phyloP scores from a whole-genome alignment of 2,113 vertebrate genomes.

The Cricetomys ansorgei region DNA sequence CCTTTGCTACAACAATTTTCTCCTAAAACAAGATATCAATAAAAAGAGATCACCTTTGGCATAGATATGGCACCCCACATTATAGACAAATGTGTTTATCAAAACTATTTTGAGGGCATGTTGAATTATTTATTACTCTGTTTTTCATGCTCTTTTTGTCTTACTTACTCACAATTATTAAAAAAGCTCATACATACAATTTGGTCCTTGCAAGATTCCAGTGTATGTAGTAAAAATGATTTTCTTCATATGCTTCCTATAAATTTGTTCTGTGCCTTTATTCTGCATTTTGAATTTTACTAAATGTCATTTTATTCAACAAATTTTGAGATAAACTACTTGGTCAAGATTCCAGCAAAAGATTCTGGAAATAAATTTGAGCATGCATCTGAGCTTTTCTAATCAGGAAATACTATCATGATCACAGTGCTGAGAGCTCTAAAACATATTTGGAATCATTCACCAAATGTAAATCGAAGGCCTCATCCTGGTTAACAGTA shows the following conservation, averaged over 20 bases:
- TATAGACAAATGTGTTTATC: slow-evolving; percentile 60
- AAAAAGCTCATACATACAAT: not conserved
- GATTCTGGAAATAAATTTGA: not conserved
- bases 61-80: slow-evolving; percentile 23
- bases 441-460: not conserved
- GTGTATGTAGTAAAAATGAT: not conserved
- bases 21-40: slow-evolving; percentile 66
- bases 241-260: not conserved
- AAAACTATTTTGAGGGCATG: slow-evolving; percentile 62
- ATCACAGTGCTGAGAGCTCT: slow-evolving; percentile 3
- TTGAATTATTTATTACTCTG: slow-evolving; percentile 70
- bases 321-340: slow-evolving; percentile 21
- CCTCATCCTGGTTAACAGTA: not conserved
- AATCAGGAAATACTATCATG: not conserved
- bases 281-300: slow-evolving; percentile 44
- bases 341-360: not conserved
- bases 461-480: not conserved
- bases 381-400: not conserved
- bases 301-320: not conserved
- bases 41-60: slow-evolving; percentile 60
- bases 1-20: slow-evolving; percentile 67
- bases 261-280: not conserved
- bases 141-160: not conserved
- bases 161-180: slow-evolving; percentile 30
- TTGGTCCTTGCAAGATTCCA: slow-evolving; percentile 37